These are phyloP conservation scores for Telmatherina bonti DNA, from an alignment of 2,797 vertebrate species.

Conservation along the genomic window DNA sequence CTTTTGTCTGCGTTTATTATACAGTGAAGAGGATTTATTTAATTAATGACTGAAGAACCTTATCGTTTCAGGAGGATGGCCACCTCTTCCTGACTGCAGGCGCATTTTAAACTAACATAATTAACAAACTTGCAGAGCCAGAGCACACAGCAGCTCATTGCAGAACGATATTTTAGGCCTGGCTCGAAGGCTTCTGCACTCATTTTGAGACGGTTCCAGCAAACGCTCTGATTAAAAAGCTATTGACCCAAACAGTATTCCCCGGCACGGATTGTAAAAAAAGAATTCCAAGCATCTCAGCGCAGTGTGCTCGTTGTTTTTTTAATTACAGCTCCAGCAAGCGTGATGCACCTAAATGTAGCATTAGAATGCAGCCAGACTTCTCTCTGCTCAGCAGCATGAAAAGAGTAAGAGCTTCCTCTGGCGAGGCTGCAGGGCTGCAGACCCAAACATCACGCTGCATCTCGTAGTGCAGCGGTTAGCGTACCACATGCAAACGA, in stretches of 20 bases:
- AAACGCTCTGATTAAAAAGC: constrained; percentile 68
- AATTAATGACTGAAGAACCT: neutral
- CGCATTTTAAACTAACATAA: constrained; percentile 24
- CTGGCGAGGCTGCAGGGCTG: constrained; percentile 38
- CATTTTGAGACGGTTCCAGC: constrained; percentile 44
- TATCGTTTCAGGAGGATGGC: neutral
- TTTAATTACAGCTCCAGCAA: constrained; percentile 49
- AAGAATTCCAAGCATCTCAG: constrained; percentile 47
- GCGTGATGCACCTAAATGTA: constrained; percentile 32
- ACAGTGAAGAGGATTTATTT: neutral
- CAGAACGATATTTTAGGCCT: constrained; percentile 26
- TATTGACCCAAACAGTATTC: constrained; percentile 60
- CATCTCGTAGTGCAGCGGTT: constrained; percentile 13
- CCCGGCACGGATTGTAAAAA: constrained; percentile 29
- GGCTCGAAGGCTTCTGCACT: constrained; percentile 31
- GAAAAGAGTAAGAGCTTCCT: constrained; percentile 54
- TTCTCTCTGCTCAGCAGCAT: constrained; percentile 39
- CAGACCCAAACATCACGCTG: constrained; percentile 30
- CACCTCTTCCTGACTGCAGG: neutral
- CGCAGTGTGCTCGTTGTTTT: constrained; percentile 5
- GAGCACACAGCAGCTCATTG: neutral
- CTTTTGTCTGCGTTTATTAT: neutral
- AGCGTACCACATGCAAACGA: neutral
- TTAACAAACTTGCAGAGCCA: constrained; percentile 9
- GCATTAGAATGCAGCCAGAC: constrained; percentile 26